Evolutionary conservation across 2,113 vertebrate genomes (phyloP), one percentile per base, ranked within the genome.

Genomic region (Anarrhichthys ocellatus): DNA sequence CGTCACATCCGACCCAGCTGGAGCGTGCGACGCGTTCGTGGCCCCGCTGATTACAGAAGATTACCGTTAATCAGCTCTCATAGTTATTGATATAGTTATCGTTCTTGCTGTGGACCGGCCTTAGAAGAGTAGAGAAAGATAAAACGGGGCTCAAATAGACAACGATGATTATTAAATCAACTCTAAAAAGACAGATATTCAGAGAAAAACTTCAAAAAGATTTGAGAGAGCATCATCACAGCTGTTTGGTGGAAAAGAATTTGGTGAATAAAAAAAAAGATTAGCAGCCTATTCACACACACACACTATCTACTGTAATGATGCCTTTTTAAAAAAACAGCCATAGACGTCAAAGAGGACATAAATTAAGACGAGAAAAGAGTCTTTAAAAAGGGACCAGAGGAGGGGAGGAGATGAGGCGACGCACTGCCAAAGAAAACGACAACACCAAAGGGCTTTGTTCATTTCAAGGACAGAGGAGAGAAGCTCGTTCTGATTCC

Each of bases 251-350:
- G 70, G 65, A 89, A 91, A 91, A 90, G 46, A 59, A 48, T 6
- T 64, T 32, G 40, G 92, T 92, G 89, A 92, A 92, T 91, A 88
- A 85, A 91, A 89, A 78, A 74, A 79, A 77, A 80, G 88, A 29
- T 87, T 94, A 94, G 94, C 94, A 94, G 94, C 94, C 93, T 95
- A 92, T 94, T 93, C 91, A 93, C 92, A 92, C 32, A 32, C 32
- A 32, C 32, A 32, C 90, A 91, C 76, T 78, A 85, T 34, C 59
- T 34, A 61, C 29, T 88, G 85, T 86, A 84, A 81, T 85, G 88
- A 93, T 86, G 88, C 83, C 76, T 86, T 81, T 83, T 82, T 78
- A 76, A 86, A 86, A 86, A 56, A 87, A 87, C 72, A 88, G 81
- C 74, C 88, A 80, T 76, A 83, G 67, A 85, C 34, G 40, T 82